Percentiles rank a stretch among this genome's conserved stretches.
Evolutionary conservation across 2,797 vertebrate species (phyloP).

Genomic region (Darevskia mixta): DNA sequence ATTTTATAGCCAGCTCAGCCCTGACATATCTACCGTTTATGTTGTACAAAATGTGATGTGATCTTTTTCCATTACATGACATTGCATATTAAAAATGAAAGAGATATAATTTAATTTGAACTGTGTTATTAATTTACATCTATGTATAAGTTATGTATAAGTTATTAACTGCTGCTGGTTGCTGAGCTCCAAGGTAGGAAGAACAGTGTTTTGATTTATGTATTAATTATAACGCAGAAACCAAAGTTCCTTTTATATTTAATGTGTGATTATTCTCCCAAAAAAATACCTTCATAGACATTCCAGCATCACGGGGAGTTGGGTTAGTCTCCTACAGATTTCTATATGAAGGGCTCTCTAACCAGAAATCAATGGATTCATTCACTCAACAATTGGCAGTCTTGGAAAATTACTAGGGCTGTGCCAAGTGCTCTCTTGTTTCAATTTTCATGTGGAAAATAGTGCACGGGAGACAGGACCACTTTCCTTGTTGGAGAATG

Average conservation of each 20-base stretch:
- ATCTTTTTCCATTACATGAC: conserved; percentile 25
- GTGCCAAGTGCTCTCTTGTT: background rate
- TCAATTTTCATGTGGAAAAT: conserved; percentile 10
- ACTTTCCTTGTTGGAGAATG: background rate
- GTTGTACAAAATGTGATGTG: conserved; percentile 49
- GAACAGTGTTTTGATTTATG: conserved; percentile 59
- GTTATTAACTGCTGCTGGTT: conserved; percentile 58
- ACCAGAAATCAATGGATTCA: conserved; percentile 20
- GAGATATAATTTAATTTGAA: conserved; percentile 57
- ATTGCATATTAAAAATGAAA: conserved; percentile 64
- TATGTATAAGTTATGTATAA: conserved; percentile 56
- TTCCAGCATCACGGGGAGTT: conserved; percentile 1
- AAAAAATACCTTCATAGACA: conserved; percentile 34
- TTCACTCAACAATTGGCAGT: background rate
- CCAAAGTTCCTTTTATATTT: conserved; percentile 43
- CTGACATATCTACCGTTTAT: conserved; percentile 45
- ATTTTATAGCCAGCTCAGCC: conserved; percentile 42
- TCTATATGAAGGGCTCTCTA: background rate
- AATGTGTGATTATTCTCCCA: conserved; percentile 35
- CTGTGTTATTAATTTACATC: conserved; percentile 60
- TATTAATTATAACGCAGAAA: conserved; percentile 53
- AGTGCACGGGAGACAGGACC: background rate
- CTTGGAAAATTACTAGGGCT: conserved; percentile 2
- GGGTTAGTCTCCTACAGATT: conserved; percentile 5
- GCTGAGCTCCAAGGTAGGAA: conserved; percentile 56